Percentiles rank a stretch among this genome's conserved stretches.
phyloP scores from a whole-genome alignment of 2,888 invertebrate species.

The Druceiella hillmani region DNA sequence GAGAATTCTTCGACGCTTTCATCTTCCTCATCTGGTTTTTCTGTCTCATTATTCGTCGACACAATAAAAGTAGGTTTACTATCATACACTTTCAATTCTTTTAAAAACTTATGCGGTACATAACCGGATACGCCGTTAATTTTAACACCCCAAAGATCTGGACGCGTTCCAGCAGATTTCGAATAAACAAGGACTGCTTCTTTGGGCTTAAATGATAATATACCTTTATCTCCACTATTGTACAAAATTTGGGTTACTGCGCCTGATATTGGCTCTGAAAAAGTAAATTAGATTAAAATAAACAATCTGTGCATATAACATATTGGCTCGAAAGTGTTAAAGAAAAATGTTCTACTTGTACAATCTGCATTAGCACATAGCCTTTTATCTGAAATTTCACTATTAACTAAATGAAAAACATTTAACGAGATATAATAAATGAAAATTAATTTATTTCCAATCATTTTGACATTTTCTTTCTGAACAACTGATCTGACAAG shows the following conservation, averaged over 20 bases:
- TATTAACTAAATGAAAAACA: constrained; percentile 30
- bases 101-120: constrained; percentile 52
- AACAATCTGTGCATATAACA: constrained; percentile 21
- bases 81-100: constrained; percentile 52
- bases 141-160: constrained; percentile 63
- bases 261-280: constrained; percentile 57
- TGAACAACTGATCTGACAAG: too few relatives aligned
- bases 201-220: constrained; percentile 57
- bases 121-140: constrained; percentile 65
- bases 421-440: constrained; percentile 29
- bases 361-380: constrained; percentile 67
- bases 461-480: constrained; percentile 50
- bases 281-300: constrained; percentile 28
- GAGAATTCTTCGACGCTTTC: constrained; percentile 16
- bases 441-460: constrained; percentile 38
- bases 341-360: constrained; percentile 49
- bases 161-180: constrained; percentile 60
- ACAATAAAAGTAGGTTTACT: constrained; percentile 37
- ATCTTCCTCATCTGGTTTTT: constrained; percentile 22
- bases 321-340: constrained; percentile 16
- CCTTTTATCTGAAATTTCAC: constrained; percentile 60
- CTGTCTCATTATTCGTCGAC: constrained; percentile 34
- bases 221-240: constrained; percentile 44
- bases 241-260: constrained; percentile 57
- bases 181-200: constrained; percentile 58